These are phyloP conservation scores for Dinocampus coccinellae DNA, from an alignment of 2,888 invertebrate species.

Conservation along the genomic window DNA sequence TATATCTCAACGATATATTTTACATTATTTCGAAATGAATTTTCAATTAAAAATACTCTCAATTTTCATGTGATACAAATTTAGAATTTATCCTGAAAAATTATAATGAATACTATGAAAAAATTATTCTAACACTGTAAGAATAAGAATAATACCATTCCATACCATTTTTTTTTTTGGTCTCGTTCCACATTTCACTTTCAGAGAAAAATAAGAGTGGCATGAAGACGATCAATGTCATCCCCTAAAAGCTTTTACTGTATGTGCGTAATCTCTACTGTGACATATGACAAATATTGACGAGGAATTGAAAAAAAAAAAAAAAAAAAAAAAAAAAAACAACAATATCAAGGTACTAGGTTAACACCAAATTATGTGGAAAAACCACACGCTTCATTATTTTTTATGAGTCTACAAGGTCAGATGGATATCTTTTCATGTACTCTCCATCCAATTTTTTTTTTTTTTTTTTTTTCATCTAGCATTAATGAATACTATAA, in stretches of 20 bases:
- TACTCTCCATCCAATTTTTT: background rate
- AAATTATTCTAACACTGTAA: too few relatives aligned
- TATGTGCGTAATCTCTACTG: background rate
- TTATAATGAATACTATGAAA: too few relatives aligned
- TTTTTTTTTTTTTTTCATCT: too few relatives aligned
- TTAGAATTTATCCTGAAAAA: too few relatives aligned
- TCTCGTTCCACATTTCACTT: too few relatives aligned
- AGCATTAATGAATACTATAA: background rate
- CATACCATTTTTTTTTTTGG: too few relatives aligned
- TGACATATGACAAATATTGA: conserved; percentile 5
- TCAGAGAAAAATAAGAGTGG: background rate
- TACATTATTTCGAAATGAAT: background rate
- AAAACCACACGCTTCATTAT: background rate
- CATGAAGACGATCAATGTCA: background rate
- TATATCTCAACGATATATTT: background rate
- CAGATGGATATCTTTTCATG: background rate
- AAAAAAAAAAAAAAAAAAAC: too few relatives aligned
- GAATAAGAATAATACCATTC: too few relatives aligned
- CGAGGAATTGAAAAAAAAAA: too few relatives aligned
- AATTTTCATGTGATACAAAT: too few relatives aligned
- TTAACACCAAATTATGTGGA: background rate
- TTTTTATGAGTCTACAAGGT: background rate
- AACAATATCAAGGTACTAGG: too few relatives aligned
- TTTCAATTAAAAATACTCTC: too few relatives aligned
- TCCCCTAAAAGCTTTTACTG: background rate